A percentile compares a stretch with the other conserved stretches of the same genome.
phyloP scores from a whole-genome alignment of 2,113 vertebrate genomes.

The Dicrurus megarhynchus region DNA sequence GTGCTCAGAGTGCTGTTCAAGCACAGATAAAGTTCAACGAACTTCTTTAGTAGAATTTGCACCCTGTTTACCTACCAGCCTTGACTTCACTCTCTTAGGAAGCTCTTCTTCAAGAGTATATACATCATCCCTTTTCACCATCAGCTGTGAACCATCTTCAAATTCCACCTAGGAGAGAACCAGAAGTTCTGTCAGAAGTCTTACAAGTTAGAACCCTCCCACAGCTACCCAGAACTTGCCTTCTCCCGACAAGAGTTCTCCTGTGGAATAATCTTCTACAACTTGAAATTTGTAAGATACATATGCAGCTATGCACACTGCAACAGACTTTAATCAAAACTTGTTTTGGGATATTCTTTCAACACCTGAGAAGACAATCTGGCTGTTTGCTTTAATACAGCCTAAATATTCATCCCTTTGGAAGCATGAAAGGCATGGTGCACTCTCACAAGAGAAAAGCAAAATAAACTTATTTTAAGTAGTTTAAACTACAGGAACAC shows the following conservation, averaged over 20 bases:
- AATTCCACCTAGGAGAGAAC: constrained; percentile 87
- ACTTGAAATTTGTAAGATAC: neutral
- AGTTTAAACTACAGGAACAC: neutral
- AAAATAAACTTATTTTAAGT: neutral
- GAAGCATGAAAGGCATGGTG: neutral
- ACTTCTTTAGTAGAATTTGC: neutral
- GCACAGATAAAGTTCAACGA: neutral
- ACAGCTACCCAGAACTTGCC: neutral
- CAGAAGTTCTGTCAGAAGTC: neutral
- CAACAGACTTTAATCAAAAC: neutral
- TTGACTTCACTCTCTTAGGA: constrained; percentile 95
- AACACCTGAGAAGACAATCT: neutral
- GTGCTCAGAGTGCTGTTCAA: neutral
- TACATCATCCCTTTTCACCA: constrained; percentile 94
- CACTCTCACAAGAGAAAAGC: neutral
- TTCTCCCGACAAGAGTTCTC: neutral
- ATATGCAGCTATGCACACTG: neutral
- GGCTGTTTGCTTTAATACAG: neutral
- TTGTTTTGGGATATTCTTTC: neutral
- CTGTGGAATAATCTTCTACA: neutral
- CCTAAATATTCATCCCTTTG: neutral
- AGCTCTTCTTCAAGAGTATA: constrained; percentile 96
- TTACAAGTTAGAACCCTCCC: neutral
- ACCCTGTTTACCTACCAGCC: constrained; percentile 79
- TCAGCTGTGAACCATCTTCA: constrained; percentile 95